phyloP scores from a whole-genome alignment of 2,888 invertebrate genomes.

The Netelia melanura region DNA sequence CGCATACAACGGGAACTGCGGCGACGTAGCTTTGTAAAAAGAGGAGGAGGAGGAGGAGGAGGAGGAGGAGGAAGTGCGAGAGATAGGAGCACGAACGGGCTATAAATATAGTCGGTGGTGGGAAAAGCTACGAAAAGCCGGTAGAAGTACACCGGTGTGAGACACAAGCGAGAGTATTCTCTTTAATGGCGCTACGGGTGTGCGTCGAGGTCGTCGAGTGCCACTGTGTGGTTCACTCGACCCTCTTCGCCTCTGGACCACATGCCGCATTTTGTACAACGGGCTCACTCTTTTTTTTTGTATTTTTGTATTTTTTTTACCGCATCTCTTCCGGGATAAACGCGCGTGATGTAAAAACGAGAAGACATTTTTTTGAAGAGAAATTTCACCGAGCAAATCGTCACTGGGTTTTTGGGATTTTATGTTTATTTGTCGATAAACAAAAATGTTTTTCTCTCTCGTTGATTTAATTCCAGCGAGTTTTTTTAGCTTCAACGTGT shows the following conservation, averaged over 20 bases:
- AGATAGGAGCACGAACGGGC: slow-evolving; percentile 68
- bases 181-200: slow-evolving; percentile 70
- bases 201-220: slow-evolving; percentile 56
- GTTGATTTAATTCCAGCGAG: no score
- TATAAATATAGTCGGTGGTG: slow-evolving; percentile 68
- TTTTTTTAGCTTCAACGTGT: no score
- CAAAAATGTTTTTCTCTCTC: neutral
- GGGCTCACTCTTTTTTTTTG: slow-evolving; percentile 50
- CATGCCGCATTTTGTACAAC: slow-evolving; percentile 75
- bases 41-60: slow-evolving; percentile 45
- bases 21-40: slow-evolving; percentile 15
- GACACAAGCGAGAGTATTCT: slow-evolving; percentile 67
- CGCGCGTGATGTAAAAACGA: no score
- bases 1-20: slow-evolving; percentile 46
- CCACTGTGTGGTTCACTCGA: slow-evolving; percentile 46
- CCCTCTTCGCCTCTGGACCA: slow-evolving; percentile 63
- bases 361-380: neutral
- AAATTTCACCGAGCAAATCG: neutral
- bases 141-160: slow-evolving; percentile 67
- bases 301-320: neutral
- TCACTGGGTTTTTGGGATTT: neutral
- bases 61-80: slow-evolving; percentile 64
- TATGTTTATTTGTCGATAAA: neutral
- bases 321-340: slow-evolving; percentile 15
- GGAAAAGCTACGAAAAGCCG: slow-evolving; percentile 75